A percentile compares a stretch with the other conserved stretches of the same genome.
These are phyloP conservation scores for Craterocephalus amniculus DNA, from an alignment of 2,797 vertebrate genomes.

Conservation along the genomic window DNA sequence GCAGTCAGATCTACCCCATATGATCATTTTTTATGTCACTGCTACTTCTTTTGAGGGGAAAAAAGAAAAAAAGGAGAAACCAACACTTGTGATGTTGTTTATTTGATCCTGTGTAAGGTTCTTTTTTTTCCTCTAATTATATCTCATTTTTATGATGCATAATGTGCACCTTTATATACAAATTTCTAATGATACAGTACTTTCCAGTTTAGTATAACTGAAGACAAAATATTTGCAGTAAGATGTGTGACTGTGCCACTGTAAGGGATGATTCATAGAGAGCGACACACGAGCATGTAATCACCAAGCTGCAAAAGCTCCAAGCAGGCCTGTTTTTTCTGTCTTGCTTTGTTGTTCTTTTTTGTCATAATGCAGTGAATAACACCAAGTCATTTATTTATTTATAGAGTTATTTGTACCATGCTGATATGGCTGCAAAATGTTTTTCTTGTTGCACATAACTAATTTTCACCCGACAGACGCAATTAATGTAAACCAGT, in stretches of 20 bases:
- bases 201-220: conserved; percentile 1
- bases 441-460: conserved; percentile 27
- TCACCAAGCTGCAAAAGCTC: conserved; percentile 14
- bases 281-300: neutral
- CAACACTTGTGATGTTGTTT: too few species aligned
- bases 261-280: neutral
- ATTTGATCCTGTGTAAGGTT: neutral
- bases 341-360: neutral
- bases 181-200: neutral
- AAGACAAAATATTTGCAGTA: conserved; percentile 7
- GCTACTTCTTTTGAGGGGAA: too few species aligned
- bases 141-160: too few species aligned
- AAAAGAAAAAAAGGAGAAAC: too few species aligned
- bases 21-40: too few species aligned
- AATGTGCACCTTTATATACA: neutral
- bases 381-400: conserved; percentile 4
- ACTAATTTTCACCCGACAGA: conserved; percentile 28
- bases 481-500: conserved; percentile 44
- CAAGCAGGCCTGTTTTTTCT: conserved; percentile 8
- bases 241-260: neutral
- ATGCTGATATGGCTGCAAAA: neutral
- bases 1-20: neutral
- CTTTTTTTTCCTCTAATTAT: neutral
- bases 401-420: conserved; percentile 1
- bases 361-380: conserved; percentile 32